Evolutionary conservation across 1,140 invertebrate genomes (phyloP).

Genomic region (Papilio polyxenes): DNA sequence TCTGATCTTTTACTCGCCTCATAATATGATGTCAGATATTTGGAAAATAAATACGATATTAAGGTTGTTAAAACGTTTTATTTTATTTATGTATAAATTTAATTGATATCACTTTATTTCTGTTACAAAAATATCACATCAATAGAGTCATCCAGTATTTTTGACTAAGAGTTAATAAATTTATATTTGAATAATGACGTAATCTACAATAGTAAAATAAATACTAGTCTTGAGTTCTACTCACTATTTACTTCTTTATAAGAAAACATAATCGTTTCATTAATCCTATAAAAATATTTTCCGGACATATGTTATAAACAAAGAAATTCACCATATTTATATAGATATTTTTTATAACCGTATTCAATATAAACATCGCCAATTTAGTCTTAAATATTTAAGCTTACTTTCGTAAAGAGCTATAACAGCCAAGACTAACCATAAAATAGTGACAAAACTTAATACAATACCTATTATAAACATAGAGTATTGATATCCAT

Average conservation of each 20-base stretch:
- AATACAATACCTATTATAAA: slow-evolving; percentile 61
- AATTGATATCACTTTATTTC: slow-evolving; percentile 12
- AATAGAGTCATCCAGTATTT: background rate
- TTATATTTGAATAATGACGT: background rate
- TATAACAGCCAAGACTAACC: slow-evolving; percentile 59
- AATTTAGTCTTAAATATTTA: slow-evolving; percentile 54
- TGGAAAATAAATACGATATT: background rate
- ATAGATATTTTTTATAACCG: background rate
- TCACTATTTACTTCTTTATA: background rate
- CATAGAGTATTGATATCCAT: slow-evolving; percentile 59
- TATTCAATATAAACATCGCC: slow-evolving; percentile 42
- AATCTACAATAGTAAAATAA: background rate
- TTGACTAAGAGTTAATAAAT: background rate
- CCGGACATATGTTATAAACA: background rate
- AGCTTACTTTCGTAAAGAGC: slow-evolving; percentile 65
- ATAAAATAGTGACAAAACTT: slow-evolving; percentile 54
- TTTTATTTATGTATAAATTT: background rate
- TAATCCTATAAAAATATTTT: background rate
- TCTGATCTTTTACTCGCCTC: background rate
- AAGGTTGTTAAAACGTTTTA: background rate
- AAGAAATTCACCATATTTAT: background rate
- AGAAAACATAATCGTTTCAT: background rate
- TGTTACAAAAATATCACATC: slow-evolving; percentile 15
- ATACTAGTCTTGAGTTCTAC: background rate
- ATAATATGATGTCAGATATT: background rate